These are phyloP conservation scores for Alligator sinensis DNA, from an alignment of 2,113 vertebrate genomes.

Conservation along the genomic window DNA sequence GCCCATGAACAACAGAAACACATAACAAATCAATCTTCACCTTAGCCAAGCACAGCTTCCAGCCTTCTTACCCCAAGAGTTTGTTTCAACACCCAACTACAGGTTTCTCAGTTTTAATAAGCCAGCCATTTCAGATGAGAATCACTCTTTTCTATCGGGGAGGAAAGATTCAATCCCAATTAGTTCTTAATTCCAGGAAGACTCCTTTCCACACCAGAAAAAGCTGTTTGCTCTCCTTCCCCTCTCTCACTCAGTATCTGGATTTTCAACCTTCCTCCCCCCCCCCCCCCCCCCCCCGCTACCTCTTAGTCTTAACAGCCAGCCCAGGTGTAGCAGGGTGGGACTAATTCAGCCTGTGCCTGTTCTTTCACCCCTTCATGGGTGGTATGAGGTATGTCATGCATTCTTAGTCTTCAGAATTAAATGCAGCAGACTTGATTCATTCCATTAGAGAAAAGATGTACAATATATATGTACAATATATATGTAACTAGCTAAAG, in stretches of 20 bases:
- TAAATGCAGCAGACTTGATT: neutral
- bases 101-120: too few relatives aligned
- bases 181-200: too few relatives aligned
- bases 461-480: neutral
- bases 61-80: too few relatives aligned
- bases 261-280: neutral
- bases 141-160: too few relatives aligned
- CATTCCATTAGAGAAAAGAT: neutral
- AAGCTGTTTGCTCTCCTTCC: neutral
- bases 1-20: too few relatives aligned
- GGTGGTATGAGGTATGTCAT: neutral
- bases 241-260: neutral
- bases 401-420: neutral
- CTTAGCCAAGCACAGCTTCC: too few relatives aligned
- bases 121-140: too few relatives aligned
- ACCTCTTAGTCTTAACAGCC: neutral
- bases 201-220: too few relatives aligned
- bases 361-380: neutral
- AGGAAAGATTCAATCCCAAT: too few relatives aligned
- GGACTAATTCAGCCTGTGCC: neutral
- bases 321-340: neutral
- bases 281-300: neutral
- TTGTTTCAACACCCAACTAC: too few relatives aligned
- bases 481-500: neutral
- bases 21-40: too few relatives aligned